phyloP scores from a whole-genome alignment of 2,888 invertebrate genomes.

The Stenodema calcarata region DNA sequence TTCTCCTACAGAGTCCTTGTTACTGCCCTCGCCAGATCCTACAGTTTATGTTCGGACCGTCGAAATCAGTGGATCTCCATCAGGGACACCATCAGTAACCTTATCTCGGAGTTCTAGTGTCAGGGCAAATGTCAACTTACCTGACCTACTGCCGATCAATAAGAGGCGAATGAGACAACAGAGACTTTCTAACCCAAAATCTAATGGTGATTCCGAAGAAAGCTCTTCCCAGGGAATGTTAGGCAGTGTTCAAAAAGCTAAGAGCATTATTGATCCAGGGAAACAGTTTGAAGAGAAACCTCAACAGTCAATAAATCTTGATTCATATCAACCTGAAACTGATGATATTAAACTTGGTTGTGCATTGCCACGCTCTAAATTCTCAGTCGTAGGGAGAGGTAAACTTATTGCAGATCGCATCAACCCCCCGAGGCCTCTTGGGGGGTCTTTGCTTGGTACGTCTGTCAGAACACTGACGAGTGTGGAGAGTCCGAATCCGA shows the following conservation, averaged over 20 bases:
- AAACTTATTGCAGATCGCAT: background rate
- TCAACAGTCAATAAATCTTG: background rate
- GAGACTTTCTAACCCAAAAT: background rate
- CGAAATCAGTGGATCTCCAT: background rate
- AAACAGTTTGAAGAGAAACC: background rate
- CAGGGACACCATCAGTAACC: background rate
- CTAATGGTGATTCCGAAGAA: background rate
- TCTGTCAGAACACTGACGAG: background rate
- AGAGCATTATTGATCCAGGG: background rate
- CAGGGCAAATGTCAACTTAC: background rate
- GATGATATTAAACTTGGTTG: background rate
- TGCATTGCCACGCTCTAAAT: background rate
- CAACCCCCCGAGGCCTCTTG: background rate
- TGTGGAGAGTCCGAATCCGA: background rate
- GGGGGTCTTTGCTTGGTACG: background rate
- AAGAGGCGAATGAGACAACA: background rate
- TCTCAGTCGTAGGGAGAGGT: background rate
- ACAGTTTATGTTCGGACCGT: background rate
- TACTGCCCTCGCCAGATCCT: background rate
- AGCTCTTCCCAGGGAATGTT: background rate
- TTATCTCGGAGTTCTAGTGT: background rate
- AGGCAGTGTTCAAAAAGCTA: background rate
- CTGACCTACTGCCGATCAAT: background rate
- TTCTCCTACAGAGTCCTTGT: background rate
- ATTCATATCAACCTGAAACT: background rate